Evolutionary conservation across 2,797 vertebrate species (phyloP).

Genomic region (Sebastes matsubarae): DNA sequence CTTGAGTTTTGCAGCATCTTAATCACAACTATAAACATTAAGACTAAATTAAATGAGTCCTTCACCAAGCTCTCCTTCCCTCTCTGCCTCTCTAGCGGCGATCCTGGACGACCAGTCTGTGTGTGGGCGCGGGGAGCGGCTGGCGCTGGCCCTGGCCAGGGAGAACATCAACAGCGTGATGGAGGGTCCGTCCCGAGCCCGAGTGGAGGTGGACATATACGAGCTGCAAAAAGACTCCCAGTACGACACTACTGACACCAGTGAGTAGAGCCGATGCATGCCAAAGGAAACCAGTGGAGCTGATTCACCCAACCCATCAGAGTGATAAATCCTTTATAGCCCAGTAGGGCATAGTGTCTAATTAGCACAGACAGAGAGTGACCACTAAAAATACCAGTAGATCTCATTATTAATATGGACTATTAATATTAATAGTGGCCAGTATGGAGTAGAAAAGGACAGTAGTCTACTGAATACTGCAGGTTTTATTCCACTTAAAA

Average conservation of each 20-base stretch:
- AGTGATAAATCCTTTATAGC: conserved; percentile 20
- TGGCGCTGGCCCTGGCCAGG: conserved; percentile 91
- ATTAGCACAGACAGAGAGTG: conserved; percentile 29
- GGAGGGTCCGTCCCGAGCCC: conserved; percentile 87
- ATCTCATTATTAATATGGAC: conserved; percentile 29
- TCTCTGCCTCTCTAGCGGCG: conserved; percentile 81
- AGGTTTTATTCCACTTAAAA: conserved; percentile 18
- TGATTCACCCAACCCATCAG: background rate
- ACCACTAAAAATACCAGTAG: conserved; percentile 5
- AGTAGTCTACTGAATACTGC: background rate
- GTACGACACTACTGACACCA: conserved; percentile 95
- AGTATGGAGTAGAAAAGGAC: conserved; percentile 4
- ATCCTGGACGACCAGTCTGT: conserved; percentile 94
- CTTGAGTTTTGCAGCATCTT: background rate
- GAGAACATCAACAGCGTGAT: conserved; percentile 94
- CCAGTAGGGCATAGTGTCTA: conserved; percentile 3
- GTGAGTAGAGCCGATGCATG: conserved; percentile 77
- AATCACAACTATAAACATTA: background rate
- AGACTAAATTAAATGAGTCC: background rate
- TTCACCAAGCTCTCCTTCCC: conserved; percentile 12
- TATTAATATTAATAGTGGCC: conserved; percentile 28
- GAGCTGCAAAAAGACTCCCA: conserved; percentile 95
- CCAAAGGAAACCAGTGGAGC: conserved; percentile 2
- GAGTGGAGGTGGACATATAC: conserved; percentile 94
- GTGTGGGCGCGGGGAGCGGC: conserved; percentile 92